Evolutionary conservation across 2,888 invertebrate species (phyloP).

Genomic region (Gandaritis pyraliata): DNA sequence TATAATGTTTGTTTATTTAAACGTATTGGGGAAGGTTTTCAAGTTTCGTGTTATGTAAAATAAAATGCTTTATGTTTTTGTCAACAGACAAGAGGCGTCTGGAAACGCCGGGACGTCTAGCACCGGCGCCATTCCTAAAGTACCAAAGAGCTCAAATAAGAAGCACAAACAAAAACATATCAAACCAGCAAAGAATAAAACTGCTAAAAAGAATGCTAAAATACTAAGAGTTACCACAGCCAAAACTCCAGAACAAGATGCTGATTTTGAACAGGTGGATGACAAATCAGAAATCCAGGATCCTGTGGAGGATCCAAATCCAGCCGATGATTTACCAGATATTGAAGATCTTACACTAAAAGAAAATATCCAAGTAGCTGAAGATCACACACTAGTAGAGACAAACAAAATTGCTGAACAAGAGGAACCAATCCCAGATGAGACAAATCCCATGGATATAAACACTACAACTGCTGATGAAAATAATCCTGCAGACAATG

Average conservation of each 20-base stretch:
- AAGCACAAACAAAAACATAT: not conserved
- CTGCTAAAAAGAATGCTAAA: slow-evolving; percentile 6
- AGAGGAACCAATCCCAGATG: not conserved
- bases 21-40: too few species aligned
- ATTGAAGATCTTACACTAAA: too few species aligned
- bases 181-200: not conserved
- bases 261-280: not conserved
- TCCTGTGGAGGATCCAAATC: not conserved
- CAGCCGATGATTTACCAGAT: too few species aligned
- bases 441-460: not conserved
- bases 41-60: too few species aligned
- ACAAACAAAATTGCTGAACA: not conserved
- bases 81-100: slow-evolving; percentile 8
- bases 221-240: not conserved
- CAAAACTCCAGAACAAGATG: not conserved
- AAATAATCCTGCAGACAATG: not conserved
- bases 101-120: not conserved
- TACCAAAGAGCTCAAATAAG: not conserved
- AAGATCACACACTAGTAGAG: too few species aligned
- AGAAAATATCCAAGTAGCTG: too few species aligned
- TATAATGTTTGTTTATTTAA: too few species aligned
- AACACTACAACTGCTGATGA: not conserved
- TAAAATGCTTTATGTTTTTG: not conserved
- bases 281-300: not conserved
- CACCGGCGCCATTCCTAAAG: not conserved